Conservation (phyloP, 2,888 invertebrate species). For the Ophonus ardosiacus region DNA sequence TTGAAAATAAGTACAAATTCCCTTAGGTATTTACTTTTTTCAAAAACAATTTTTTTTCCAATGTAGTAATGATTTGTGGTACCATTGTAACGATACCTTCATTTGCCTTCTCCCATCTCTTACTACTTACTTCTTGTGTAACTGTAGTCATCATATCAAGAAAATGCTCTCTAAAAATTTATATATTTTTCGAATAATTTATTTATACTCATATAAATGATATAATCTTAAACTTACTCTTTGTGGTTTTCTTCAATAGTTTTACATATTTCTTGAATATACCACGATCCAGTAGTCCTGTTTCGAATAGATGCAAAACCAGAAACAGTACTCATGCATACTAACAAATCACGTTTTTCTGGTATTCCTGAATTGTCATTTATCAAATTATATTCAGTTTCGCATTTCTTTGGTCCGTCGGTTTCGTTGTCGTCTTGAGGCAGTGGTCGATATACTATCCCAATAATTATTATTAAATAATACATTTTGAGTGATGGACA, state of each 20-base stretch:
- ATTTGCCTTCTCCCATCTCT: slow-evolving; percentile 15
- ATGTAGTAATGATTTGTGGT: slow-evolving; percentile 36
- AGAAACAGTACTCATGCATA: slow-evolving; percentile 72
- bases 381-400: slow-evolving; percentile 26
- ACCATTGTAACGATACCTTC: slow-evolving; percentile 46
- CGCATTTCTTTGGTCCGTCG: slow-evolving; percentile 51
- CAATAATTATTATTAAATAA: neutral
- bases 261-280: slow-evolving; percentile 72
- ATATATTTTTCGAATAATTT: neutral
- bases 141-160: slow-evolving; percentile 44
- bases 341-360: slow-evolving; percentile 70
- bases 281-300: slow-evolving; percentile 72
- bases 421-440: slow-evolving; percentile 36
- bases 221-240: slow-evolving; percentile 66
- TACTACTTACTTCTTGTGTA: slow-evolving; percentile 17
- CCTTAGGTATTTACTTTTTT: neutral
- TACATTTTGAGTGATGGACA: neutral
- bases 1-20: neutral
- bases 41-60: slow-evolving; percentile 46
- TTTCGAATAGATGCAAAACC: slow-evolving; percentile 73
- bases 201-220: no score
- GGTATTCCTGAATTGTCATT: slow-evolving; percentile 63
- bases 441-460: neutral
- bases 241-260: slow-evolving; percentile 68
- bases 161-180: slow-evolving; percentile 46